These are phyloP conservation scores for Polietes domitor DNA, from an alignment of 2,888 invertebrate species.

Conservation along the genomic window DNA sequence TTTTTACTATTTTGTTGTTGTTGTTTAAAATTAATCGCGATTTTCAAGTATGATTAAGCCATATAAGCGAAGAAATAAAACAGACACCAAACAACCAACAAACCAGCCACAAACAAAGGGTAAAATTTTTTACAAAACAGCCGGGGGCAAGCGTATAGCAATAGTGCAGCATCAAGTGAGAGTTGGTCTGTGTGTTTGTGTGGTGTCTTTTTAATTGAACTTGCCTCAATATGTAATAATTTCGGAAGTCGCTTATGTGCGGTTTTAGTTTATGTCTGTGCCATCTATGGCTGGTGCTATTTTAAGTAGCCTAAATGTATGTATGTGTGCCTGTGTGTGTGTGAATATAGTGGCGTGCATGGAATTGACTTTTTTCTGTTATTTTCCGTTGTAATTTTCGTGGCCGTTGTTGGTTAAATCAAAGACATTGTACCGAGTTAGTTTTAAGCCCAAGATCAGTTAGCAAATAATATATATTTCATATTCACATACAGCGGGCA, in stretches of 20 bases:
- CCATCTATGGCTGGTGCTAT: not conserved
- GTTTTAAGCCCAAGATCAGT: conserved; percentile 30
- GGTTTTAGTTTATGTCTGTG: not conserved
- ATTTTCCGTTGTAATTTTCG: not conserved
- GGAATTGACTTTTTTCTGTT: conserved; percentile 23
- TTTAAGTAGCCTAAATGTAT: not conserved
- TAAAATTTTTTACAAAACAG: not conserved
- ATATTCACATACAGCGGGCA: not conserved
- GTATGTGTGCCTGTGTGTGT: not conserved
- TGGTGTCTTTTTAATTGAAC: too few relatives aligned
- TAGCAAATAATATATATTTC: not conserved
- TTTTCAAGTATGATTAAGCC: conserved; percentile 39
- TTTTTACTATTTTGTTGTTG: not conserved
- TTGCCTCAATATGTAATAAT: too few relatives aligned
- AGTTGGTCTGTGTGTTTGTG: not conserved
- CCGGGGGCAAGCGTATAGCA: conserved; percentile 1
- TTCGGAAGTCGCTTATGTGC: not conserved
- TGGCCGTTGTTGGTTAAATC: conserved; percentile 15
- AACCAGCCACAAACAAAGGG: conserved; percentile 13
- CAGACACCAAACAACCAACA: not conserved
- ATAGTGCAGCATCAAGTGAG: not conserved
- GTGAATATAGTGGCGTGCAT: conserved; percentile 17
- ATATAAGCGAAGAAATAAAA: not conserved
- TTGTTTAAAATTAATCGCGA: conserved; percentile 29
- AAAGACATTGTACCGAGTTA: conserved; percentile 18